Base-by-base conservation (phyloP, 1,140 invertebrate genomes). In the Sweltsa coloradensis region DNA sequence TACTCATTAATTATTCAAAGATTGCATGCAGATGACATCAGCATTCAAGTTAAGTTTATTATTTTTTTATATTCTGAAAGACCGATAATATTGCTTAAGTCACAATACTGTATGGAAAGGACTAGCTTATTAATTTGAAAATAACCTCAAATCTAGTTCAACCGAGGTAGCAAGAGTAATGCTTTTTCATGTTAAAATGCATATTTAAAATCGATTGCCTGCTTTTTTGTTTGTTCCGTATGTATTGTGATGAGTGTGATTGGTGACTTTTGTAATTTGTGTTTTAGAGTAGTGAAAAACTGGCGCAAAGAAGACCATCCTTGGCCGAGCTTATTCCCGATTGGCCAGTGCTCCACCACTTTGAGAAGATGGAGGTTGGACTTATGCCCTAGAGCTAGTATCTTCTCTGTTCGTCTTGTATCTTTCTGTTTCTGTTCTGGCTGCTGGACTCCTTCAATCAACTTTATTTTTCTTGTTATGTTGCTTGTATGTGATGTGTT, bases 281-380 rank as follows among this genome's bases (percentile, higher is more conserved):
- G 58, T 71, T 71, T 70, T 75, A 79, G 75, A 70, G 60, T 65
- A 71, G 71, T 67, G 67, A 70, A 34, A 57, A 54, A 57, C 36
- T 60, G 58, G 47, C 68, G 71, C 75, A 74, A 60, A 80, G 89
- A 75, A 79, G 89, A 72, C 82, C 79, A 60, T 94, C 89, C 55
- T 74, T 95, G 67, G 89, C 89, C 58, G 89, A 95, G 72, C 72
- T 93, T 73, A 95, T 96, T 68, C 90, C 90, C 58, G 91, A 94
- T 73, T 96, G 91, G 91, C 91, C 91, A 59, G 81, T 79, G 59
- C 79, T 95, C 58, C 86, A 93, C 72, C 83, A 81, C 70, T 85
- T 87, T 76, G 75, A 72, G 70, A 77, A 71, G 71, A 73, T 73
- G 70, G 78, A 83, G 79, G 79, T 83, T 81, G 74, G 76, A 74